Evolutionary conservation across 2,888 invertebrate species (phyloP).

Genomic region (Lapara coniferarum): DNA sequence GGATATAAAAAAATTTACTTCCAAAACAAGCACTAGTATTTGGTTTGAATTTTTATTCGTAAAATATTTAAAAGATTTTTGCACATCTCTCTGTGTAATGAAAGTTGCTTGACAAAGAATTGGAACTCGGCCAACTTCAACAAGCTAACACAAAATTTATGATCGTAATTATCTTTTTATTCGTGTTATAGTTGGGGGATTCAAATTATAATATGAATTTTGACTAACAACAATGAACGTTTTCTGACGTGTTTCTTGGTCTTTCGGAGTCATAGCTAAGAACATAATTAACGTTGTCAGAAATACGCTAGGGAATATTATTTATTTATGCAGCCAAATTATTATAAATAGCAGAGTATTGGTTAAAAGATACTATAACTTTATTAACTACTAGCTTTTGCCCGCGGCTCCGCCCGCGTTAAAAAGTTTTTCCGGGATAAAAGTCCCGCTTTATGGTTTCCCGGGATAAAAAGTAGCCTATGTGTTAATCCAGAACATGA

Average conservation of each 20-base stretch:
- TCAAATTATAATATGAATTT: conserved; percentile 9
- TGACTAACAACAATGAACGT: neutral
- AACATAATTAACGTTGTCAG: too few species aligned
- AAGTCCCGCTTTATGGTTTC: too few species aligned
- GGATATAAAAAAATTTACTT: neutral
- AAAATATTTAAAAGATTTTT: conserved; percentile 21
- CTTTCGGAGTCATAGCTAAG: too few species aligned
- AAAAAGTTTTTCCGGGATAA: too few species aligned
- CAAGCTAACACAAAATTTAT: conserved; percentile 23
- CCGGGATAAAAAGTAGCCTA: too few species aligned
- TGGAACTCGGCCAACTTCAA: conserved; percentile 19
- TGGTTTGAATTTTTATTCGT: conserved; percentile 3
- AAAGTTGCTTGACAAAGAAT: conserved; percentile 24
- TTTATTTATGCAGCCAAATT: too few species aligned
- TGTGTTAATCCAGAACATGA: too few species aligned
- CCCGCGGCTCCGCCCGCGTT: too few species aligned
- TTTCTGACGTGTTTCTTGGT: neutral
- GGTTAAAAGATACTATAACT: too few species aligned
- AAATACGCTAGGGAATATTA: too few species aligned
- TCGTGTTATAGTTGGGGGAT: conserved; percentile 10
- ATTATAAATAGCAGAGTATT: too few species aligned
- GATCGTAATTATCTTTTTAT: conserved; percentile 22
- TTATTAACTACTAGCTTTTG: too few species aligned
- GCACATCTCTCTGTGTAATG: conserved; percentile 16
- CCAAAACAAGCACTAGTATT: neutral